A percentile compares a stretch with the other conserved stretches of the same genome.
phyloP scores from a whole-genome alignment of 2,797 vertebrate genomes.

The Borostomias antarcticus region DNA sequence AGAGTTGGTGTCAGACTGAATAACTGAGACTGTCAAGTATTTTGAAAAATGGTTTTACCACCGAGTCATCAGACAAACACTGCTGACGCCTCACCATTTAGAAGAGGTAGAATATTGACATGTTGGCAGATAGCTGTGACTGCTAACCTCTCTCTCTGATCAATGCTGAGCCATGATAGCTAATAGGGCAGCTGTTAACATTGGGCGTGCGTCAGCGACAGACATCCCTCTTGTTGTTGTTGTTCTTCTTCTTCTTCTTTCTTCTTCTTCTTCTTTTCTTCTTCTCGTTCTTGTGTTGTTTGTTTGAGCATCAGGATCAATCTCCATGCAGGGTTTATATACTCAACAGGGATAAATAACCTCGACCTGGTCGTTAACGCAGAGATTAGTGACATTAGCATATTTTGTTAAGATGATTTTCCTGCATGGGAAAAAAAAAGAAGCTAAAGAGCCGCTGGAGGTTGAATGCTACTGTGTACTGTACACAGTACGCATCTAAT shows the following conservation, averaged over 20 bases:
- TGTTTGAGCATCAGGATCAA: not conserved
- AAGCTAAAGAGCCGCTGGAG: not conserved
- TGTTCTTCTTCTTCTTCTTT: no score
- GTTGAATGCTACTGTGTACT: not conserved
- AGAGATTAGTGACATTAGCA: not conserved
- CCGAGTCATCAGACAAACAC: not conserved
- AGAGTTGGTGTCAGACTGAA: not conserved
- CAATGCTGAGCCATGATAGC: not conserved
- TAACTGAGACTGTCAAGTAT: not conserved
- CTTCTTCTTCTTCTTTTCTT: no score
- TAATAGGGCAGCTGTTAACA: not conserved
- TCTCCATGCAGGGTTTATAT: not conserved
- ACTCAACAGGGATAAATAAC: not conserved
- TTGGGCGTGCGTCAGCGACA: not conserved
- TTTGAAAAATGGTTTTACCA: not conserved
- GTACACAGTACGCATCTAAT: no score
- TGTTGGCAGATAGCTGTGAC: not conserved
- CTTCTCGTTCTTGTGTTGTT: not conserved
- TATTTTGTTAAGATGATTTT: not conserved
- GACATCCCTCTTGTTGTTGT: not conserved
- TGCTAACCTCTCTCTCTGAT: not conserved
- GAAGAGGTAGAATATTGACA: constrained; percentile 5
- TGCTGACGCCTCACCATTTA: not conserved
- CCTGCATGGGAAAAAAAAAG: not conserved
- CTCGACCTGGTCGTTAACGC: not conserved